Conservation (phyloP, 2,888 invertebrate species). For the Portevinia maculata region DNA sequence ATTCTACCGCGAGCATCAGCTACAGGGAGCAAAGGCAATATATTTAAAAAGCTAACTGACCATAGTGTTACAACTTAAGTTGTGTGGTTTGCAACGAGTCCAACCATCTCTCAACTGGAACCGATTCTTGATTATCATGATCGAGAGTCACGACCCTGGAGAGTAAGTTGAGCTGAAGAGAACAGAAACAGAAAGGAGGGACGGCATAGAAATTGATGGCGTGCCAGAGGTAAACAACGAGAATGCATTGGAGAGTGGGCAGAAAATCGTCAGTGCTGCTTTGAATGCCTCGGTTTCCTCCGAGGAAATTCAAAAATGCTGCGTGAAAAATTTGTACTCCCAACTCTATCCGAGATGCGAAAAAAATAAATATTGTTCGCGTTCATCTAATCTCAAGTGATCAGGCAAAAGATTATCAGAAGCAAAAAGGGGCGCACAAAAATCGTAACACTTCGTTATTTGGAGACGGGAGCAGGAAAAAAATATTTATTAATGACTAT, state of each 20-base stretch:
- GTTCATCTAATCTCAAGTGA: not conserved
- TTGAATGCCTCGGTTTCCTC: conserved; percentile 26
- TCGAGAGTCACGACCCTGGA: no score
- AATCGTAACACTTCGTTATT: not conserved
- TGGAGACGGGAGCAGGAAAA: not conserved
- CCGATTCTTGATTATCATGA: no score
- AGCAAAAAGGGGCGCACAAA: not conserved
- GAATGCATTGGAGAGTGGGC: conserved; percentile 9
- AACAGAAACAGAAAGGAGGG: no score
- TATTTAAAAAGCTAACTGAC: no score
- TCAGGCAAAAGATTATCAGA: not conserved
- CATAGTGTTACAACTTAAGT: no score
- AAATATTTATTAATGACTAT: not conserved
- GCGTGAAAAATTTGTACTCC: not conserved
- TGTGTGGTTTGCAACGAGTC: no score
- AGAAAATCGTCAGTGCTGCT: conserved; percentile 6
- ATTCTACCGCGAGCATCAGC: no score
- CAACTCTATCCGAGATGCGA: not conserved
- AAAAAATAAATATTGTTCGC: not conserved
- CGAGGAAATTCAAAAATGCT: not conserved
- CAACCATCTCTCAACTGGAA: no score
- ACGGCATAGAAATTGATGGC: conserved; percentile 28
- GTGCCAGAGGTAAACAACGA: conserved; percentile 11
- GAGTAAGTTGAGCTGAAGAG: no score
- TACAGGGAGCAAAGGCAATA: no score